Base-by-base conservation (phyloP, 1,140 invertebrate species). In the Anastrepha ludens region DNA sequence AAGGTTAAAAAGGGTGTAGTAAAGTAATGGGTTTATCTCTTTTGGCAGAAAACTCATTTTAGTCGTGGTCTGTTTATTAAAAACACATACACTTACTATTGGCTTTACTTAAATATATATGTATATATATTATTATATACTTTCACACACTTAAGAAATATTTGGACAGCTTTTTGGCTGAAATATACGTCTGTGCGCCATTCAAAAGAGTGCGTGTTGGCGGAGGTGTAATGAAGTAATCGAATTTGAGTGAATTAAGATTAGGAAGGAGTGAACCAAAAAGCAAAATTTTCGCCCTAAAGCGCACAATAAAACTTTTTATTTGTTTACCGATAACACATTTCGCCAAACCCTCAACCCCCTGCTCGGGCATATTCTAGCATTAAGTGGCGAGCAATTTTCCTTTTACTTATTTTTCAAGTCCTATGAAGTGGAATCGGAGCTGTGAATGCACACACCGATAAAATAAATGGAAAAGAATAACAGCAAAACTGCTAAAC, bases 181-280 rank as follows among this genome's bases (percentile, higher is more conserved):
- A 58, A 8, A 7, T 13, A 58, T 58, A 58, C 55, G 13, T 58
- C 13, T 8, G 55, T 8, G 13, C 13, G 55, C 55, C 55, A 58
- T 58, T 58, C 7, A 13, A 58, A 74, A 74, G n/a, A 74, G 47
- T 74, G 13, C 15, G n/a, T 13, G 47, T n/a, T 9, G 2, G 55
- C 15, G 11, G 20, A 65, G 85, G 60, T 50, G 86, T 20, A 7
- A 89, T 88, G 64, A 89, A 90, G 92, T 92, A 92, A 92, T 92
- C 91, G 91, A 92, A 92, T 92, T 91, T 91, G 90, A 92, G 91
- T 92, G 90, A 92, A 92, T 92, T 92, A 92, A 92, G 91, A 92
- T 92, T 92, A 91, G 90, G 90, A 89, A 74, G 44, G 70, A 74
- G 70, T 74, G 70, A 74, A 74, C 89, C 59, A 90, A 91, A 87